phyloP scores from a whole-genome alignment of 1,140 invertebrate genomes.

The Meloidogyne floridensis region DNA sequence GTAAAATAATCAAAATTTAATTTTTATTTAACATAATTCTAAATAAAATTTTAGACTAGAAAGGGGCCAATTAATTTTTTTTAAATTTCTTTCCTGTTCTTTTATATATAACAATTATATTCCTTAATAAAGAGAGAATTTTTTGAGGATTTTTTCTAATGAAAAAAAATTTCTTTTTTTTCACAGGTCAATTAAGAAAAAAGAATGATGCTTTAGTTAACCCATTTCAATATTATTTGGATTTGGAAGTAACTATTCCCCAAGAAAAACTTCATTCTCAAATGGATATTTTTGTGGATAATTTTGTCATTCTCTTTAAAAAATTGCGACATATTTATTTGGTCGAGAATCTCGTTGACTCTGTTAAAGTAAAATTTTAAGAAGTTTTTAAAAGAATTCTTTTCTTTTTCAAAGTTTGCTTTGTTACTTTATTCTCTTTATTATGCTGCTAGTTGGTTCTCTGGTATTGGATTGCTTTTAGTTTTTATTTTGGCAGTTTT shows the following conservation, averaged over 20 bases:
- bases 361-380: constrained; percentile 70
- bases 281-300: constrained; percentile 79
- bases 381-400: background rate
- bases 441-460: constrained; percentile 94
- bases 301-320: constrained; percentile 78
- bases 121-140: too few species aligned
- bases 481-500: constrained; percentile 82
- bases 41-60: too few species aligned
- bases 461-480: constrained; percentile 71
- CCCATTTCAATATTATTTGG: constrained; percentile 84
- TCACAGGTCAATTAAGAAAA: constrained; percentile 85
- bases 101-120: too few species aligned
- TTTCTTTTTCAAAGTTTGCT: constrained; percentile 73
- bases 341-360: constrained; percentile 92
- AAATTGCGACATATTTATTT: constrained; percentile 89
- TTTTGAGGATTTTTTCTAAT: too few species aligned
- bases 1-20: background rate
- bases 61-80: too few species aligned
- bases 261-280: constrained; percentile 84
- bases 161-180: constrained; percentile 64
- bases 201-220: constrained; percentile 82
- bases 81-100: too few species aligned
- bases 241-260: constrained; percentile 77
- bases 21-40: background rate
- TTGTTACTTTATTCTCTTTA: constrained; percentile 89